Evolutionary conservation across 1,140 invertebrate species (phyloP).

Genomic region (Lithobius niger): DNA sequence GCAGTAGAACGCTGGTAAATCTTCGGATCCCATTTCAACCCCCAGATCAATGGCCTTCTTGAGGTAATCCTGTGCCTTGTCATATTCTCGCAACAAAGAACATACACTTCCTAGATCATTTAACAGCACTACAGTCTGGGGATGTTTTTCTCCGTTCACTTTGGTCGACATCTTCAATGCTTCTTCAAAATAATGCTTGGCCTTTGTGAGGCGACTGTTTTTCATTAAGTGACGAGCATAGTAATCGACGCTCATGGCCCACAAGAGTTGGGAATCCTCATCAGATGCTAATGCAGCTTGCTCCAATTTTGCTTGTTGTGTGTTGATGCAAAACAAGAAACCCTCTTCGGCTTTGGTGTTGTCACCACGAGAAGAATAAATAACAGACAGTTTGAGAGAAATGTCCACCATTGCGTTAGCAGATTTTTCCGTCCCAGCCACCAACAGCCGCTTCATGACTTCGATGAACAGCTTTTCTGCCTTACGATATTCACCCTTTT

Average conservation of each 20-base stretch:
- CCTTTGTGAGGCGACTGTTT: conserved; percentile 43
- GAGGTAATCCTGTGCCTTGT: conserved; percentile 54
- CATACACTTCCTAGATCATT: conserved; percentile 72
- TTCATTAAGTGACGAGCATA: conserved; percentile 60
- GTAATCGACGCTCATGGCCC: conserved; percentile 60
- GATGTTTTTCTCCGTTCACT: conserved; percentile 48
- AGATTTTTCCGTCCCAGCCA: conserved; percentile 48
- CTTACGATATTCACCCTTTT: conserved; percentile 56
- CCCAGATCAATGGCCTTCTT: conserved; percentile 53
- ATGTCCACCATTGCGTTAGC: conserved; percentile 63
- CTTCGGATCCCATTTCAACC: conserved; percentile 42
- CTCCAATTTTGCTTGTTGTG: conserved; percentile 44
- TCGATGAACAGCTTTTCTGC: conserved; percentile 68
- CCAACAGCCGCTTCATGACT: conserved; percentile 58
- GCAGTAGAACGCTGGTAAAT: conserved; percentile 57
- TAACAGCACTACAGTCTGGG: conserved; percentile 59
- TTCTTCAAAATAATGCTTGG: conserved; percentile 49
- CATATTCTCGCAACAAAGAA: conserved; percentile 46
- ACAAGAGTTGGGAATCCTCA: conserved; percentile 44
- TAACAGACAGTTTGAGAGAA: conserved; percentile 43
- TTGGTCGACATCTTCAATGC: conserved; percentile 51
- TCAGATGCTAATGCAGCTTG: conserved; percentile 33
- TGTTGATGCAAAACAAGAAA: conserved; percentile 57
- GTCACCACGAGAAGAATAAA: conserved; percentile 43
- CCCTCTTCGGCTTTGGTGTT: conserved; percentile 53